A percentile compares a stretch with the other conserved stretches of the same genome.
Evolutionary conservation across 2,888 invertebrate genomes (phyloP).

Genomic region (Pilophorus perplexus): DNA sequence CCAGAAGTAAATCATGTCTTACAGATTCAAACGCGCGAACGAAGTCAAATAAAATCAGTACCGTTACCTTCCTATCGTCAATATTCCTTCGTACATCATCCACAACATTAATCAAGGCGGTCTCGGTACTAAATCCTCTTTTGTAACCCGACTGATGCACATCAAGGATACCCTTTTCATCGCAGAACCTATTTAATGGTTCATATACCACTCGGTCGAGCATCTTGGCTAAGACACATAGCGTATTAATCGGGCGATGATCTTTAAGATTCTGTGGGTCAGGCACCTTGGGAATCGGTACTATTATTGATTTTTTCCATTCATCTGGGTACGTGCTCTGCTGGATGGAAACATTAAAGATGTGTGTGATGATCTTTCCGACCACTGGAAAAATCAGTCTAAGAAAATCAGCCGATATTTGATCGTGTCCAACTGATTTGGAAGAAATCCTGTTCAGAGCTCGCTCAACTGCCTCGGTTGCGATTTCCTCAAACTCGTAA

Average conservation of each 20-base stretch:
- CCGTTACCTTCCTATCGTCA: not conserved
- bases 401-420: not conserved
- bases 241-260: not conserved
- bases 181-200: not conserved
- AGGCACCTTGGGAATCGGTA: constrained; percentile 4
- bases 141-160: constrained; percentile 1
- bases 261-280: not conserved
- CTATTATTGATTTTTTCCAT: not conserved
- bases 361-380: not conserved
- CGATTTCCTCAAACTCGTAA: not conserved
- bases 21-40: not conserved
- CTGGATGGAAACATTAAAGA: not conserved
- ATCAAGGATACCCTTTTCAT: not conserved
- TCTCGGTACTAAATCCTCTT: not conserved
- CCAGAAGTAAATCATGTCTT: not conserved
- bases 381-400: not conserved
- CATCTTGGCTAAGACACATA: not conserved
- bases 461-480: not conserved
- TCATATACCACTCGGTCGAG: not conserved
- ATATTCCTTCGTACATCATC: not conserved
- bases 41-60: not conserved
- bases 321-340: not conserved
- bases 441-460: not conserved
- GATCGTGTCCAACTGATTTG: constrained; percentile 2
- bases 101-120: not conserved